A percentile compares a stretch with the other conserved stretches of the same genome.
Conservation (phyloP, 2,113 vertebrate species). For the Hemibates koningsi region DNA sequence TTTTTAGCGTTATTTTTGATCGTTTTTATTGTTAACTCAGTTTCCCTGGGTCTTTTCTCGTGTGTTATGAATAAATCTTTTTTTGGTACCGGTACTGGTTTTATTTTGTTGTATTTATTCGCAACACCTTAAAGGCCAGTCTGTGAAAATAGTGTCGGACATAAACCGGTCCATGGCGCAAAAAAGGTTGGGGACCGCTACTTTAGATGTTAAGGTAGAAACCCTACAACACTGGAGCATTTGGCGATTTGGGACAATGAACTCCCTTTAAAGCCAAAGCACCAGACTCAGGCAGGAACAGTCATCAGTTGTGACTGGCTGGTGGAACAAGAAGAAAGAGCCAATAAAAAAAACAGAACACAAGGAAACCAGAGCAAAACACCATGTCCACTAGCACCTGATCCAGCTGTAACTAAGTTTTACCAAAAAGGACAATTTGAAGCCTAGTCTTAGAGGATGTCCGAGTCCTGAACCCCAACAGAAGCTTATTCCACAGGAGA, state of each 20-base stretch:
- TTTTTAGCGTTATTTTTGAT: background rate
- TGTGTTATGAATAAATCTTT: background rate
- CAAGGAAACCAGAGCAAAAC: background rate
- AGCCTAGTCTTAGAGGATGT: background rate
- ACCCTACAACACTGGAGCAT: background rate
- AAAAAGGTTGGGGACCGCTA: background rate
- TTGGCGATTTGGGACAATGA: background rate
- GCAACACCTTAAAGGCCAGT: background rate
- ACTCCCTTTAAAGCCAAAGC: background rate
- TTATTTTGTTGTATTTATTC: background rate
- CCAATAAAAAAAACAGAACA: background rate
- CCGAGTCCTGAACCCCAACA: background rate
- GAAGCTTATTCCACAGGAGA: background rate
- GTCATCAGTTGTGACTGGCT: background rate
- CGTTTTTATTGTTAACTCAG: background rate
- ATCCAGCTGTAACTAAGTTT: background rate
- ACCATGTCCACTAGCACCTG: background rate
- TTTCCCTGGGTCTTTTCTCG: background rate
- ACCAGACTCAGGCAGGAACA: background rate
- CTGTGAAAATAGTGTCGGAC: background rate
- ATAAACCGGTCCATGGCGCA: background rate
- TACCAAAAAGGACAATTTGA: background rate
- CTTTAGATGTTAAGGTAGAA: background rate
- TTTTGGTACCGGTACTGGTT: background rate
- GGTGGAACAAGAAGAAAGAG: background rate